Evolutionary conservation across 2,797 vertebrate genomes (phyloP), one percentile per base, ranked within the genome.

Genomic region (Loriculus beryllinus): DNA sequence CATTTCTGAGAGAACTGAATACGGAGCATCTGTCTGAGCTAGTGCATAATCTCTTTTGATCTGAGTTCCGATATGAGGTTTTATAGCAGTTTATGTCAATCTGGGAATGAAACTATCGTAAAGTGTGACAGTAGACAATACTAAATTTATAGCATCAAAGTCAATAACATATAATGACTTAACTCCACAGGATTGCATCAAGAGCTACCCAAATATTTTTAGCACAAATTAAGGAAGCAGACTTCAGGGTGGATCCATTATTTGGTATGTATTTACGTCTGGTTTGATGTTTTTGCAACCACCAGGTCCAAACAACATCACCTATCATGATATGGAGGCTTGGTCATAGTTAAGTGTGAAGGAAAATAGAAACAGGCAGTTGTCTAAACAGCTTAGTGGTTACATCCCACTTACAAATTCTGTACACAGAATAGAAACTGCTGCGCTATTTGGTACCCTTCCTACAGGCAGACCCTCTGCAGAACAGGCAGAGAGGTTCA

Each of bases 11-110:
- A 82, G 71, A 90, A 70, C 33, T 39, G 71, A 87, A 88, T 82
- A 39, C 92, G 95, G 88, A 91, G 43, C 91, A 94, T 96, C 74
- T 95, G 90, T 84, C 81, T 88, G 71, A 92, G 51, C 43, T 60
- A 93, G 56, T 57, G 64, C 47, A 76, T 63, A 62, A 90, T 88
- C 67, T 82, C 77, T 86, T 93, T 94, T 94, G 94, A 95, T 95
- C 86, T 90, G 57, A 74, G 92, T 87, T 94, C 90, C 94, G 67
- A 79, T 82, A 93, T 49, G 88, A 82, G 78, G 37, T 80, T 95
- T 96, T 95, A 86, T 70, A 92, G 88, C 1, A 10, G 31, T 92
- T 87, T 88, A 68, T 94, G 81, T 86, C 93, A 88, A 74, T 90
- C 70, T 37, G 45, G 9, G 8, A 88, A 90, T 68, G 81, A 87